phyloP scores from a whole-genome alignment of 2,797 vertebrate species.

The Lepilemur ruficaudatus region DNA sequence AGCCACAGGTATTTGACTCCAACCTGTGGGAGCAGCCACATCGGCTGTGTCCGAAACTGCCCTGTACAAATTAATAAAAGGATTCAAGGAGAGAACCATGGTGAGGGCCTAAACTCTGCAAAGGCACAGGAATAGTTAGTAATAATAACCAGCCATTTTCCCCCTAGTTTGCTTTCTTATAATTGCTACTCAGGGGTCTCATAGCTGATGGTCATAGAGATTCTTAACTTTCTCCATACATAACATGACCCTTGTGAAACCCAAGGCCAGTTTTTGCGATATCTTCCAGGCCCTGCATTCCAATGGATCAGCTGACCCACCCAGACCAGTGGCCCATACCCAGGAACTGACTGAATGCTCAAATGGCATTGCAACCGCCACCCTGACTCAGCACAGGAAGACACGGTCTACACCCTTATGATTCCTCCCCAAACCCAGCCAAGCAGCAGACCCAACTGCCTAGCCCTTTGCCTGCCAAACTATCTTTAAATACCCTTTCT shows the following conservation, averaged over 20 bases:
- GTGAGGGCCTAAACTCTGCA: background rate
- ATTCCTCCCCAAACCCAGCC: background rate
- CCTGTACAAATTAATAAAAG: background rate
- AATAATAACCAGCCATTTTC: background rate
- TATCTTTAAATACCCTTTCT: background rate
- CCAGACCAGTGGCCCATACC: background rate
- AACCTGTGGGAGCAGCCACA: background rate
- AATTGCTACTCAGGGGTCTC: background rate
- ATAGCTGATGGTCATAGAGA: background rate
- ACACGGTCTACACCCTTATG: background rate
- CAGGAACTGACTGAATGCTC: background rate
- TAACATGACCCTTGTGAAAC: background rate
- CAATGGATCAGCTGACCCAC: background rate
- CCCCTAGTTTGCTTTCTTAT: background rate
- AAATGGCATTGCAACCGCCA: background rate
- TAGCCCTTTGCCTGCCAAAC: background rate
- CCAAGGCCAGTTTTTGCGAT: background rate
- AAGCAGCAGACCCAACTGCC: background rate
- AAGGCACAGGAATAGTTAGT: background rate
- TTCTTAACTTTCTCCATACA: background rate
- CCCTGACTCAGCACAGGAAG: background rate
- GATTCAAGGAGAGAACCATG: background rate
- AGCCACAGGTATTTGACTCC: background rate
- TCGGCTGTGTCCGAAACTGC: background rate
- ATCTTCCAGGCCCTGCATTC: background rate